Conservation (phyloP, 2,888 invertebrate species). For the Stenurella melanura region DNA sequence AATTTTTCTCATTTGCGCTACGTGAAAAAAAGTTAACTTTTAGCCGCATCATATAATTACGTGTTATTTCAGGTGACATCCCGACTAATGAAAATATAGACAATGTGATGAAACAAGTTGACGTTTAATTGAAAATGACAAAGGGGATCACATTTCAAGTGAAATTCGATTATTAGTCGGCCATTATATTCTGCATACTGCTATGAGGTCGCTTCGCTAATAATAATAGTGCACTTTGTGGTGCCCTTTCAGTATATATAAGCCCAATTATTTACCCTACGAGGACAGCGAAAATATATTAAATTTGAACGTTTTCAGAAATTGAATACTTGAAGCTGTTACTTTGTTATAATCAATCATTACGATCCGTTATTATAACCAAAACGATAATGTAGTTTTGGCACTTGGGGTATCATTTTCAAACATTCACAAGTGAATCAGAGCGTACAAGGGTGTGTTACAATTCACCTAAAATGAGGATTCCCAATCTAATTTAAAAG, state of each 20-base stretch:
- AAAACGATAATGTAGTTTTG: no score
- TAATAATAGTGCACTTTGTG: neutral
- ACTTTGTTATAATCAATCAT: no score
- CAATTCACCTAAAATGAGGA: no score
- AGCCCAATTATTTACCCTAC: neutral
- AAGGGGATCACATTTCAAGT: neutral
- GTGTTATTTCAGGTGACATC: neutral
- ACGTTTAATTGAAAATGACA: conserved; percentile 2
- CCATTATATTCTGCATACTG: neutral
- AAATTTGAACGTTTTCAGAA: no score
- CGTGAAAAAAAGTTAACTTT: no score
- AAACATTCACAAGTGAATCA: no score
- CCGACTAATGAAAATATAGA: conserved; percentile 1
- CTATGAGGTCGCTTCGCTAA: neutral
- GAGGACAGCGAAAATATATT: neutral
- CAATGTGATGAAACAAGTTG: conserved; percentile 1
- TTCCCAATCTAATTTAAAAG: no score
- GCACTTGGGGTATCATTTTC: no score
- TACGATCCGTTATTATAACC: no score
- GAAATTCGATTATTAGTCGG: neutral
- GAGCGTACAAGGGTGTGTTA: no score
- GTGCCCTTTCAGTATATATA: neutral
- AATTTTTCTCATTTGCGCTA: no score
- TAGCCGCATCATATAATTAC: neutral
- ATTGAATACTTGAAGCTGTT: no score